phyloP scores from a whole-genome alignment of 2,888 invertebrate species.

The Amitus sp. region DNA sequence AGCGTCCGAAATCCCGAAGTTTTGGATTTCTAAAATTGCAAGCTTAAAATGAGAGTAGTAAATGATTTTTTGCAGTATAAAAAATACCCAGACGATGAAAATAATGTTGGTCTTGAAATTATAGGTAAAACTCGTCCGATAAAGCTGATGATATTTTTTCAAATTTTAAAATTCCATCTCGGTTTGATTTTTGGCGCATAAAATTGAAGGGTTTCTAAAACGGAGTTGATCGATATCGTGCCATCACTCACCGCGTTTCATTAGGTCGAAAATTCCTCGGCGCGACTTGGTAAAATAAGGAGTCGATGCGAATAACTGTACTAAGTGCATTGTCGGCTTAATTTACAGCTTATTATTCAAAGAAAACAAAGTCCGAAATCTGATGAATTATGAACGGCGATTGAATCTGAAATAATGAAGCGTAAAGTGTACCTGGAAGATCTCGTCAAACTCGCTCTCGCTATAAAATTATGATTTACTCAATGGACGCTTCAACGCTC shows the following conservation, averaged over 20 bases:
- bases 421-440: constrained; percentile 2
- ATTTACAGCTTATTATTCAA: constrained; percentile 7
- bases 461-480: not conserved
- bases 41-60: too few relatives aligned
- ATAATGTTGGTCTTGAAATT: too few relatives aligned
- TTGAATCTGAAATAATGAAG: constrained; percentile 7
- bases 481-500: not conserved
- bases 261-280: not conserved
- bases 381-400: not conserved
- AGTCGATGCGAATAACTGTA: not conserved
- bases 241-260: not conserved
- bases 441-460: not conserved
- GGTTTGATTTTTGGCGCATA: too few relatives aligned
- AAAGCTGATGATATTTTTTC: too few relatives aligned
- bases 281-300: not conserved
- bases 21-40: too few relatives aligned
- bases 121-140: too few relatives aligned
- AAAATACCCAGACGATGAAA: too few relatives aligned
- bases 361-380: not conserved
- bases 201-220: too few relatives aligned
- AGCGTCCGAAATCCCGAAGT: too few relatives aligned
- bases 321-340: not conserved
- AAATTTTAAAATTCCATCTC: too few relatives aligned
- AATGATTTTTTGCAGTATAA: too few relatives aligned
- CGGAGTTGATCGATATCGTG: too few relatives aligned